Evolutionary conservation across 2,888 invertebrate genomes (phyloP).

Genomic region (Colostygia pectinataria): DNA sequence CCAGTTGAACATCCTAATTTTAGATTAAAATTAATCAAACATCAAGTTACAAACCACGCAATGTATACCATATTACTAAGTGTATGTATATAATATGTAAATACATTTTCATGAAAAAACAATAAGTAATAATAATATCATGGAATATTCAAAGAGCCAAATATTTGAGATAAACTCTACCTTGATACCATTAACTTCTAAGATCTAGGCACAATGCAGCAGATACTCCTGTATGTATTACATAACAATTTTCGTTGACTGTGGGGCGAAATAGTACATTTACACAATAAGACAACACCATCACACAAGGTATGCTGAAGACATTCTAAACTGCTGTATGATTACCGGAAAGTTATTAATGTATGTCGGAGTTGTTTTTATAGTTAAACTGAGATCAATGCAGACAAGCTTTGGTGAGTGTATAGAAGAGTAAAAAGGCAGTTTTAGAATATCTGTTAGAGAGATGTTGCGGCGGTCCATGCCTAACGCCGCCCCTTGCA

Average conservation of each 20-base stretch:
- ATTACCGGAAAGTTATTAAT: conserved; percentile 21
- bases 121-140: conserved; percentile 72
- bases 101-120: conserved; percentile 82
- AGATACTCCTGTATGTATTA: conserved; percentile 82
- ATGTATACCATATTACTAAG: conserved; percentile 83
- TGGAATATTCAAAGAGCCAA: conserved; percentile 83
- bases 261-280: conserved; percentile 70
- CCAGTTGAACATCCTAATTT: conserved; percentile 78
- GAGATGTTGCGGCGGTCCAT: conserved; percentile 43
- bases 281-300: conserved; percentile 63
- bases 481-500: conserved; percentile 43
- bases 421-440: conserved; percentile 42
- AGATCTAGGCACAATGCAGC: conserved; percentile 84
- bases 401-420: conserved; percentile 26
- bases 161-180: conserved; percentile 83
- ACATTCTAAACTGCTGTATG: conserved; percentile 57
- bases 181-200: conserved; percentile 83
- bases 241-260: conserved; percentile 82
- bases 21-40: conserved; percentile 78
- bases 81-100: conserved; percentile 81
- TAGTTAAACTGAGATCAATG: conserved; percentile 25
- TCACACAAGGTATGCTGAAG: conserved; percentile 64
- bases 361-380: conserved; percentile 8
- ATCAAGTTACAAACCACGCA: conserved; percentile 82
- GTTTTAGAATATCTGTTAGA: conserved; percentile 58